Evolutionary conservation across 2,113 vertebrate genomes (phyloP), one percentile per base, ranked within the genome.

Genomic region (Tamias sibiricus): DNA sequence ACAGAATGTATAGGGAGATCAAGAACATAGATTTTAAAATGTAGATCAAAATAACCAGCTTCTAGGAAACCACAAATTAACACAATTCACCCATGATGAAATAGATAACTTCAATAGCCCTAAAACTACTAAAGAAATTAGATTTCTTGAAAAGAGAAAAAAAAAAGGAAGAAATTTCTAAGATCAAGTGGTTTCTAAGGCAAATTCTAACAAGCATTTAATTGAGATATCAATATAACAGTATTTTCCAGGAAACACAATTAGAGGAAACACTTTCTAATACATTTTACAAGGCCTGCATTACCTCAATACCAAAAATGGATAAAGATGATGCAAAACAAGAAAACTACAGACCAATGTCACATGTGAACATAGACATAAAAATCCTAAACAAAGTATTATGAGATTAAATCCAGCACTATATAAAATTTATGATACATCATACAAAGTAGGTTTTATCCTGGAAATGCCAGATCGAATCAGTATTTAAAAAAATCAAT

Each of bases 401-500:
- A 42, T 24, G 42, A 69, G 26, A 12, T 32, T 57, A 19, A 93
- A 86, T 80, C 10, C 1, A 64, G 9, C n/a, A 49, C 17, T 77
- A 72, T 4, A 9, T 54, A 66, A 69, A 90, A 62, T 16, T 2
- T 40, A 77, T 49, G 83, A 49, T 22, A 84, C 24, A 84, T 83
- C 42, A 79, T 66, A 71, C 28, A 24, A 92, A 71, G 14, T 83
- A 44, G 3, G 7, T 42, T 93, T 71, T 83, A 79, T 42, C 0
- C 16, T 19, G 77, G 47, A 12, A 83, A 84, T 77, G 26, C 9
- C 37, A 71, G 24, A 1, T 3, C 89, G 52, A 11, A 30, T 84
- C 86, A 79, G 79, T 49, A 93, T 71, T 52, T 77, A 22, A 71
- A 93, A 52, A 75, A 93, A 84, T 37, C n/a, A 62, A 52, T 69